Conservation (phyloP, 2,888 invertebrate species). For the Odontocolon sp. region DNA sequence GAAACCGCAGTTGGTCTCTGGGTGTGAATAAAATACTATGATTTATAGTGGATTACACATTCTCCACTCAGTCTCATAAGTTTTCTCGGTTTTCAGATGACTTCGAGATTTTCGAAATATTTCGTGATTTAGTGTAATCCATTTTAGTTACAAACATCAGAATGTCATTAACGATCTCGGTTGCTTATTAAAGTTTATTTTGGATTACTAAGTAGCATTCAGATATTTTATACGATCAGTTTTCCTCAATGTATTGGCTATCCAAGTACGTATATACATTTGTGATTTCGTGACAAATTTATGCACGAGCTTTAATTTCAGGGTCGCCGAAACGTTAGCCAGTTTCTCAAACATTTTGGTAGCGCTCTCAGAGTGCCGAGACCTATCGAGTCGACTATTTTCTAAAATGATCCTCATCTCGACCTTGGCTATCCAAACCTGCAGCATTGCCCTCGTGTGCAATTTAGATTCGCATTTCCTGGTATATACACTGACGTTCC, state of each 20-base stretch:
- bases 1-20: background rate
- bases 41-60: background rate
- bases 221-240: no score
- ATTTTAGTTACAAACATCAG: no score
- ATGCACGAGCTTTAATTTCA: background rate
- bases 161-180: no score
- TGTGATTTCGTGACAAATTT: background rate
- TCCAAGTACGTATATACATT: no score
- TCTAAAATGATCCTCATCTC: slow-evolving; percentile 50
- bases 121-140: no score
- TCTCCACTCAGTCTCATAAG: background rate
- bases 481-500: slow-evolving; percentile 3
- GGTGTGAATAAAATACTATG: background rate
- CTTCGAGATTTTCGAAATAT: background rate
- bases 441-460: slow-evolving; percentile 10
- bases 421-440: slow-evolving; percentile 45
- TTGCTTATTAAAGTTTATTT: no score
- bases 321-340: background rate
- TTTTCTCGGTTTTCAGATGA: background rate
- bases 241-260: no score
- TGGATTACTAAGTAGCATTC: no score
- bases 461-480: slow-evolving; percentile 25
- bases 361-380: background rate
- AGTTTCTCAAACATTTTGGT: background rate
- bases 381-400: slow-evolving; percentile 32